phyloP scores from a whole-genome alignment of 2,888 invertebrate species.

The Slavum lentiscoides region DNA sequence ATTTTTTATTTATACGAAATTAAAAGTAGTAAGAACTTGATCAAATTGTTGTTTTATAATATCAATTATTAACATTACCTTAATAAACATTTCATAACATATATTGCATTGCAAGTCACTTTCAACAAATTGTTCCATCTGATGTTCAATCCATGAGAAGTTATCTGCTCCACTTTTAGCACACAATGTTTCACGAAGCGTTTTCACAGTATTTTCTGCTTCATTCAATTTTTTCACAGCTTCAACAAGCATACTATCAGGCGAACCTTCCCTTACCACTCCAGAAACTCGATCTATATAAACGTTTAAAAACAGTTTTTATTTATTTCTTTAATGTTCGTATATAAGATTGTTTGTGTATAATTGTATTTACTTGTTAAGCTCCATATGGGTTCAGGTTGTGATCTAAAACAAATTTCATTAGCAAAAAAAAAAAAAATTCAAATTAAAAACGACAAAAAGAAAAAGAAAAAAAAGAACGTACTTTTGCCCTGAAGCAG shows the following conservation, averaged over 20 bases:
- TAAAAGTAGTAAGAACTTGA: not conserved
- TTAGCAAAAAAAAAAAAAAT: not conserved
- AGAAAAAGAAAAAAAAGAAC: not conserved
- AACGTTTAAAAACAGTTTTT: not conserved
- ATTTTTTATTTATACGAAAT: not conserved
- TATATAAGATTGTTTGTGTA: not conserved
- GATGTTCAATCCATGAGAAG: constrained; percentile 43
- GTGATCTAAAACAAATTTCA: not conserved
- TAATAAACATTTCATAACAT: constrained; percentile 49
- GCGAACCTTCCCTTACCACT: not conserved
- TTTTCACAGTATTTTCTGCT: constrained; percentile 9
- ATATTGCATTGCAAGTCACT: constrained; percentile 46
- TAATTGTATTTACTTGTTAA: constrained; percentile 27
- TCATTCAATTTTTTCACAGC: constrained; percentile 43
- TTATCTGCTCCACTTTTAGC: constrained; percentile 1
- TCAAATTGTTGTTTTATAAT: not conserved
- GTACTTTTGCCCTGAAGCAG: constrained; percentile 6
- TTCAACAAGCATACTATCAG: constrained; percentile 32
- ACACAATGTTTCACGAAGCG: constrained; percentile 30
- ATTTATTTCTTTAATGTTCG: not conserved
- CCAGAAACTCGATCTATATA: constrained; percentile 36
- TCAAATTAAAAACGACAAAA: not conserved
- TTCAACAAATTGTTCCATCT: constrained; percentile 25
- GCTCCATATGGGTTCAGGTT: not conserved
- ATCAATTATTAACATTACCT: constrained; percentile 25